A percentile compares a stretch with the other conserved stretches of the same genome.
Evolutionary conservation across 2,888 invertebrate species (phyloP).

Genomic region (Andricus quercusramuli): DNA sequence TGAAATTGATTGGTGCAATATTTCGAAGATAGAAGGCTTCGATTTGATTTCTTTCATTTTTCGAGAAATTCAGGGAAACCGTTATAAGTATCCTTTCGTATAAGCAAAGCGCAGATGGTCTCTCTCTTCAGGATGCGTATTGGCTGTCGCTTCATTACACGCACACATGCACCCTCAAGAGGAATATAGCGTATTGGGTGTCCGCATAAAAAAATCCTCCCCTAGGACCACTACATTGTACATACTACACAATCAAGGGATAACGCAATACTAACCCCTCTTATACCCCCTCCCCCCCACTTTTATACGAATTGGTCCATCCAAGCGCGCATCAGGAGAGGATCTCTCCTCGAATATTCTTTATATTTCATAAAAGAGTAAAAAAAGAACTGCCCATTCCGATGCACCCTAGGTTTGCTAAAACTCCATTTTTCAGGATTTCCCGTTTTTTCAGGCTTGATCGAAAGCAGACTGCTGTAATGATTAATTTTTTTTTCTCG

Average conservation of each 20-base stretch:
- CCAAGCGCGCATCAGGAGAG: conserved; percentile 27
- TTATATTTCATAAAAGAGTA: conserved; percentile 25
- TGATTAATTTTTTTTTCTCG: background rate
- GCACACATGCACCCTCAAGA: conserved; percentile 16
- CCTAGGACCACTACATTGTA: conserved; percentile 63
- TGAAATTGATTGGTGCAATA: too few species aligned
- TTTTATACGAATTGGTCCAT: conserved; percentile 40
- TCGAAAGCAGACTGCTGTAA: background rate
- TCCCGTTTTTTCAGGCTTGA: background rate
- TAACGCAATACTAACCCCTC: conserved; percentile 46
- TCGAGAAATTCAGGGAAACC: conserved; percentile 33
- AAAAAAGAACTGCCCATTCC: conserved; percentile 39
- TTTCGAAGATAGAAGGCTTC: too few species aligned
- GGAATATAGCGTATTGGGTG: conserved; percentile 55
- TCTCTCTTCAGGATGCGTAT: conserved; percentile 27
- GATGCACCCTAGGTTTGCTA: conserved; percentile 15
- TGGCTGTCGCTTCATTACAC: conserved; percentile 54
- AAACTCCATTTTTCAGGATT: conserved; percentile 1
- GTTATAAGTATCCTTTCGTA: conserved; percentile 43
- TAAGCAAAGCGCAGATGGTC: conserved; percentile 42
- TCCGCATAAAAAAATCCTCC: conserved; percentile 70
- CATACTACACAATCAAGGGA: conserved; percentile 65
- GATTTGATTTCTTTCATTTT: conserved; percentile 52
- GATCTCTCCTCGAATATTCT: conserved; percentile 26
- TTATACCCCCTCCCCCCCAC: conserved; percentile 3